Base-by-base conservation (phyloP, 2,113 vertebrate species). In the Phylloscopus trochilus region DNA sequence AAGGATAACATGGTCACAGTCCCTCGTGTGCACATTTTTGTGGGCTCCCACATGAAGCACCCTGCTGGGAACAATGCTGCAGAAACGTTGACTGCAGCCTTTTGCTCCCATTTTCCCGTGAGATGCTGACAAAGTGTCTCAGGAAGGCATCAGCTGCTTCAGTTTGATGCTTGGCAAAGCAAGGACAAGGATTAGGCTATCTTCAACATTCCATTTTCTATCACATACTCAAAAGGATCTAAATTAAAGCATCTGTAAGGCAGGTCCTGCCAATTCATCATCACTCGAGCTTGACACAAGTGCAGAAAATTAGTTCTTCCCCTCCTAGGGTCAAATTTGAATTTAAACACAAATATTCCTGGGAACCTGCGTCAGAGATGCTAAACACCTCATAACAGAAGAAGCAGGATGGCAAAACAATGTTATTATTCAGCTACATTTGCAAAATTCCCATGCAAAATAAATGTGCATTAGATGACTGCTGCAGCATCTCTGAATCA, bases 41-140 rank as follows among this genome's bases (percentile, higher is more conserved):
- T 47, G 63, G 85, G 66, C 52, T 31, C 75, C 33, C 3, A 18
- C 35, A 18, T 17, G 58, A 64, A 4, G 11, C n/a, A 8, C 30
- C 0, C 21, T 11, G 3, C 8, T 56, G 14, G 80, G 22, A 70
- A n/a, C 27, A n/a, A 10, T 0, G 5, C 83, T 49, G 82, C 53
- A 37, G 59, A 27, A 59, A 51, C 41, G 63, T 11, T 17, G 56
- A 8, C 11, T 60, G 72, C 51, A 39, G 51, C 15, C 70, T 52
- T 77, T 60, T 59, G 20, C 58, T 56, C 56, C n/a, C 24, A 2
- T 78, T 87, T 89, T 72, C 74, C 87, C 74, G 10, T 2, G 44
- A 46, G 69, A 52, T 31, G 23, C 51, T 77, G 63, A 63, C 18
- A 9, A 74, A 77, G 10, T 18, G 30, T 15, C 82, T 85, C 68